Conservation (phyloP, 1,140 invertebrate genomes). For the Psix sp. region DNA sequence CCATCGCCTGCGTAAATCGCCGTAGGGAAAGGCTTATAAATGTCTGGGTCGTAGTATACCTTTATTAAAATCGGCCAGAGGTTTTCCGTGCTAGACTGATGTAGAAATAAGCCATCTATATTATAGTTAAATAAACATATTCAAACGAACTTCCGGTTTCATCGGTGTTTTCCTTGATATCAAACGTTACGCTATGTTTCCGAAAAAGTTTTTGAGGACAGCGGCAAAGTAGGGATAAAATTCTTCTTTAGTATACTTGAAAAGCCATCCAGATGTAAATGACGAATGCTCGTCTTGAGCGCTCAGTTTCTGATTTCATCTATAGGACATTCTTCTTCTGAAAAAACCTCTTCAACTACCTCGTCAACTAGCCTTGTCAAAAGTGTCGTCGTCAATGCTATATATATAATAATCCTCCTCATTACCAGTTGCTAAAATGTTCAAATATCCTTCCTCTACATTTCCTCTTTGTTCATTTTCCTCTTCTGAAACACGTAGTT, state of each 20-base stretch:
- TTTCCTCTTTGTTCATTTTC: too few species aligned
- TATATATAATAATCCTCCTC: too few species aligned
- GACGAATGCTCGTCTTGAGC: too few species aligned
- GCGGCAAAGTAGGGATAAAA: not conserved
- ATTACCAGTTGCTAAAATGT: too few species aligned
- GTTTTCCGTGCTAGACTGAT: not conserved
- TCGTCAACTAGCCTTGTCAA: too few species aligned
- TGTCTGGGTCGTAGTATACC: conserved; percentile 9
- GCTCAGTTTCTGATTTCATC: too few species aligned
- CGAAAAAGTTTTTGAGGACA: not conserved
- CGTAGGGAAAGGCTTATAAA: conserved; percentile 7
- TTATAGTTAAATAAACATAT: conserved; percentile 5
- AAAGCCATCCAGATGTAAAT: not conserved
- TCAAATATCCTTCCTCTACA: too few species aligned
- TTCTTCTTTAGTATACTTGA: not conserved
- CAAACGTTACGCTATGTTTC: not conserved
- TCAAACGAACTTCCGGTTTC: not conserved
- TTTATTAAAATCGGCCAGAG: conserved; percentile 17
- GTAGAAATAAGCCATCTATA: not conserved
- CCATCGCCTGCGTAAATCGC: conserved; percentile 20
- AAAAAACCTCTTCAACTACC: too few species aligned
- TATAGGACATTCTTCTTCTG: too few species aligned
- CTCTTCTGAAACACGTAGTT: too few species aligned
- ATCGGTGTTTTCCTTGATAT: not conserved
- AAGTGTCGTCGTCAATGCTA: too few species aligned